Evolutionary conservation across 2,113 vertebrate genomes (phyloP), one percentile per base, ranked within the genome.

Genomic region (Zapornia atra): DNA sequence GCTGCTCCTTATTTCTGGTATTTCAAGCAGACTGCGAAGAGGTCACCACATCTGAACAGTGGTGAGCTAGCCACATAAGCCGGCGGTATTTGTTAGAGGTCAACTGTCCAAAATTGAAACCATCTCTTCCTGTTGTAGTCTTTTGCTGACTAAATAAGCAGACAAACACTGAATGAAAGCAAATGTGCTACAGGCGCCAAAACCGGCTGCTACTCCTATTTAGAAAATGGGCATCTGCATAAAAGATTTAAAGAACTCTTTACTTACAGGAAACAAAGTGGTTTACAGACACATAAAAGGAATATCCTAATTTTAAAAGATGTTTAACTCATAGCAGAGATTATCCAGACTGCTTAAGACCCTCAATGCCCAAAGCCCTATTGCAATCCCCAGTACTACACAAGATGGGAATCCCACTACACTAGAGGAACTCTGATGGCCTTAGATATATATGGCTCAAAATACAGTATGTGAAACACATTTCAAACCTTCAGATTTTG

Each of bases 401-500:
- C 70, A 95, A 91, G 73, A 97, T 6, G 8, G 95, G 94, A 97
- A 96, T 88, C 91, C 81, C 86, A 95, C 78, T 81, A 94, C 92
- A 97, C 84, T 92, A 92, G 82, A 96, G 17, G 75, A 95, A 91
- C 50, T 82, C 65, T 93, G 92, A 97, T 87, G 94, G 97, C 89
- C 95, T 97, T 96, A 97, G 79, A 97, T 95, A 97, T 46, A 97
- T 82, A 97, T 84, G 95, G 93, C 91, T 98, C 94, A 98, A 98
- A 98, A 98, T 97, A 98, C 96, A 98, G 96, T 97, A 98, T 59
- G 96, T 96, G 97, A 98, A 98, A 98, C 94, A 96, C 96, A 97
- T 97, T 96, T 97, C 98, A 97, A 98, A 98, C 98, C 98, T 98
- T 98, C 98, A 96, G 97, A 91, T 98, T 98, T 98, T 98, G 97